A percentile compares a stretch with the other conserved stretches of the same genome.
Conservation (phyloP, 1,140 invertebrate species). For the Hydropsyche tenuis region DNA sequence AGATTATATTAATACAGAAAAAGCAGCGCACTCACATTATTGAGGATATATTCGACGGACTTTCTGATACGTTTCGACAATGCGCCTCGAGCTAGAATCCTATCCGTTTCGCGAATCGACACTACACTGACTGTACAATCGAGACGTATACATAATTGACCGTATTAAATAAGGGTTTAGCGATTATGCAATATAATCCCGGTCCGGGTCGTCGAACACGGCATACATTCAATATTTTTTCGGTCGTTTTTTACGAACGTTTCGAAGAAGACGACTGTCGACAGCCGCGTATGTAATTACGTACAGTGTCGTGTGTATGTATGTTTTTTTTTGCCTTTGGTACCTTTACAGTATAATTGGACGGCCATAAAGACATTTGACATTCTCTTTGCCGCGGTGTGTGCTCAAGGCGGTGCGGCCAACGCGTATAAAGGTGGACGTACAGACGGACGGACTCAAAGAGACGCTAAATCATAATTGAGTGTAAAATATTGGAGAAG, state of each 20-base stretch:
- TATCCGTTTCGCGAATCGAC: too few species aligned
- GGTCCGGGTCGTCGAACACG: not conserved
- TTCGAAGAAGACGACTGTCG: conserved; percentile 25
- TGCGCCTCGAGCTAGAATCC: too few species aligned
- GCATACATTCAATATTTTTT: conserved; percentile 7
- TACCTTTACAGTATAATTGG: conserved; percentile 43
- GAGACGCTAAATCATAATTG: conserved; percentile 41
- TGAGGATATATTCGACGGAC: too few species aligned
- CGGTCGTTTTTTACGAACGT: not conserved
- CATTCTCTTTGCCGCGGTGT: conserved; percentile 34
- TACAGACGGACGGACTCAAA: conserved; percentile 16
- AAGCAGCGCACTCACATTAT: too few species aligned
- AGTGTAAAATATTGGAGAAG: conserved; percentile 41
- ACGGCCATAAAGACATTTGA: conserved; percentile 49
- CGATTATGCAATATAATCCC: not conserved
- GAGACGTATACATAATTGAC: not conserved
- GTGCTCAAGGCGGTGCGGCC: conserved; percentile 35
- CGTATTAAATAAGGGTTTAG: conserved; percentile 6
- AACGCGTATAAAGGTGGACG: not conserved
- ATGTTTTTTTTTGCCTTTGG: conserved; percentile 32
- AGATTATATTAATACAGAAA: too few species aligned
- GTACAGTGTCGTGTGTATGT: conserved; percentile 15
- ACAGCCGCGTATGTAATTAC: conserved; percentile 43
- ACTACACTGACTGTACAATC: too few species aligned
- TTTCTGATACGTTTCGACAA: too few species aligned